A percentile compares a stretch with the other conserved stretches of the same genome.
These are phyloP conservation scores for Callipepla squamata DNA, from an alignment of 2,113 vertebrate species.

Conservation along the genomic window DNA sequence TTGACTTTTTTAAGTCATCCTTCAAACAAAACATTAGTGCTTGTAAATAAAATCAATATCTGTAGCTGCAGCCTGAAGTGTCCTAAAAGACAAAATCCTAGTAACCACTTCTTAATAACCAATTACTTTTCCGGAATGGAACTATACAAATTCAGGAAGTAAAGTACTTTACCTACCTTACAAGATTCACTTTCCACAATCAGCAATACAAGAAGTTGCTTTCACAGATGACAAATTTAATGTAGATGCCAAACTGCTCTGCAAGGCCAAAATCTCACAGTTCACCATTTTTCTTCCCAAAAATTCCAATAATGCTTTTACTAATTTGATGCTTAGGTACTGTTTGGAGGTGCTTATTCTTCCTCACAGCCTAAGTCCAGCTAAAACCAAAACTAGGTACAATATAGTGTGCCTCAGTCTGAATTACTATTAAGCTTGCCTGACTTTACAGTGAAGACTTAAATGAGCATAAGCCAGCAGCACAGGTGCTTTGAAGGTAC, in stretches of 20 bases:
- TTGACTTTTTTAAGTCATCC: background rate
- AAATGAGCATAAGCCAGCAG: background rate
- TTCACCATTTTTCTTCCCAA: background rate
- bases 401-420: background rate
- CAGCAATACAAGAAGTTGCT: background rate
- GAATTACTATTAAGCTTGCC: background rate
- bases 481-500: background rate
- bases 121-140: background rate
- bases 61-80: background rate
- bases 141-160: background rate
- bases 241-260: background rate
- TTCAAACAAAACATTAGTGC: background rate
- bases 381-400: background rate
- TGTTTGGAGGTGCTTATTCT: background rate
- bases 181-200: accelerated
- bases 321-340: background rate
- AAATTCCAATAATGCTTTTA: background rate
- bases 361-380: background rate
- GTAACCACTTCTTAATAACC: background rate
- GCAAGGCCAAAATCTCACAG: background rate
- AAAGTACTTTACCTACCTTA: background rate
- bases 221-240: background rate
- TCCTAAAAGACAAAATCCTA: background rate
- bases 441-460: background rate
- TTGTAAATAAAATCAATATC: background rate